These are phyloP conservation scores for Plebejus anna DNA, from an alignment of 2,888 invertebrate species.

Conservation along the genomic window DNA sequence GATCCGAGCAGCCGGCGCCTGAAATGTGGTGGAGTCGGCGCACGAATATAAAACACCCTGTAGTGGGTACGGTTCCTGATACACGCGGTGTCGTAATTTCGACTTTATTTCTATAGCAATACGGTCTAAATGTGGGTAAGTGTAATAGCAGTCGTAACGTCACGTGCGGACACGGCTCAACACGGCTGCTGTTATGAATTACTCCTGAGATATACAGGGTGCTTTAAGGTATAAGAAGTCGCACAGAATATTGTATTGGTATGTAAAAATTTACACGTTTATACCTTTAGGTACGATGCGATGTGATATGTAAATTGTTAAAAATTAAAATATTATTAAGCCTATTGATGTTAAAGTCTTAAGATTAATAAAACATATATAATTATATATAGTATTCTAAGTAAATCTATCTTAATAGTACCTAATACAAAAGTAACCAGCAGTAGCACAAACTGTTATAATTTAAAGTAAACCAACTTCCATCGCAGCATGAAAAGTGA, in stretches of 20 bases:
- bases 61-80: background rate
- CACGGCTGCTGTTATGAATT: constrained; percentile 37
- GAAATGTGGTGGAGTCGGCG: constrained; percentile 61
- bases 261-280: background rate
- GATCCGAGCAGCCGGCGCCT: constrained; percentile 56
- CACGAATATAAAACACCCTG: constrained; percentile 62
- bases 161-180: constrained; percentile 40
- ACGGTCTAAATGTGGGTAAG: constrained; percentile 38
- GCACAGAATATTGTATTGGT: background rate
- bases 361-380: too few relatives aligned
- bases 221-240: constrained; percentile 13
- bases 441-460: background rate
- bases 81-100: background rate
- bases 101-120: background rate
- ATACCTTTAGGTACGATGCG: background rate
- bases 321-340: too few relatives aligned
- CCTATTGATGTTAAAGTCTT: too few relatives aligned
- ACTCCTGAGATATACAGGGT: constrained; percentile 34
- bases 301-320: too few relatives aligned
- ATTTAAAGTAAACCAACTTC: background rate
- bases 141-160: constrained; percentile 61
- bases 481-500: background rate
- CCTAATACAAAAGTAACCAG: too few relatives aligned
- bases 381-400: too few relatives aligned
- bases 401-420: too few relatives aligned